Percentiles rank a stretch among this genome's conserved stretches.
These are phyloP conservation scores for Drosophila subpulchrella DNA, from an alignment of 1,140 invertebrate species.

Conservation along the genomic window DNA sequence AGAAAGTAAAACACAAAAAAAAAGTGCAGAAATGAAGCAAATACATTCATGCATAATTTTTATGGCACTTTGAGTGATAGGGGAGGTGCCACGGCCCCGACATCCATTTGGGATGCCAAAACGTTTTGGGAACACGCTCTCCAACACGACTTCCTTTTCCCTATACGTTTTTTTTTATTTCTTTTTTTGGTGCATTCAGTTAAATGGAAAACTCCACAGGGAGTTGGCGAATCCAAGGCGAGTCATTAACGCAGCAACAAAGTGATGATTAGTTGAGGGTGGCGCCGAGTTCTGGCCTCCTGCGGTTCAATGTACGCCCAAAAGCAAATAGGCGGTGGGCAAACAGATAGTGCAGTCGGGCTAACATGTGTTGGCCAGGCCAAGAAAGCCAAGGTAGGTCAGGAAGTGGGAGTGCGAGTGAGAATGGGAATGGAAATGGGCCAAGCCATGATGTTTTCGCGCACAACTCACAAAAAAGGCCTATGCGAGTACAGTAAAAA, in stretches of 20 bases:
- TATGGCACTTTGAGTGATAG: conserved; percentile 67
- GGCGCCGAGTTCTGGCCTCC: conserved; percentile 7
- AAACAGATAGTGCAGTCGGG: conserved; percentile 16
- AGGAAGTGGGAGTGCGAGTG: conserved; percentile 27
- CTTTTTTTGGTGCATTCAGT: conserved; percentile 45
- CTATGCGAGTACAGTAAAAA: conserved; percentile 20
- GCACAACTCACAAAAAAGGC: conserved; percentile 37
- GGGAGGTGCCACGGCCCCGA: conserved; percentile 25
- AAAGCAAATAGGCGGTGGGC: conserved; percentile 65
- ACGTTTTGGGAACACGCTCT: conserved; percentile 75
- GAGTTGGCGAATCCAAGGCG: conserved; percentile 41
- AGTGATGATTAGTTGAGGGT: conserved; percentile 71
- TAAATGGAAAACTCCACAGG: conserved; percentile 45
- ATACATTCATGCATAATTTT: conserved; percentile 82
- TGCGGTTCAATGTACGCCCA: conserved; percentile 76
- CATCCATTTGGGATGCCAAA: conserved; percentile 76
- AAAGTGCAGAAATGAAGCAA: conserved; percentile 61
- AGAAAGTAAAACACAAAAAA: conserved; percentile 22
- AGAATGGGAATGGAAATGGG: background rate
- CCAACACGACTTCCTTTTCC: conserved; percentile 2
- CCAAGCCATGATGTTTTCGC: conserved; percentile 51
- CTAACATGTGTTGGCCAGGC: conserved; percentile 16
- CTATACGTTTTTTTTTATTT: background rate
- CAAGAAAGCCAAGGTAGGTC: conserved; percentile 61
- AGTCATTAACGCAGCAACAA: conserved; percentile 76